Evolutionary conservation across 1,140 invertebrate species (phyloP), one percentile per base, ranked within the genome.

Genomic region (Drosophila fuyamai): DNA sequence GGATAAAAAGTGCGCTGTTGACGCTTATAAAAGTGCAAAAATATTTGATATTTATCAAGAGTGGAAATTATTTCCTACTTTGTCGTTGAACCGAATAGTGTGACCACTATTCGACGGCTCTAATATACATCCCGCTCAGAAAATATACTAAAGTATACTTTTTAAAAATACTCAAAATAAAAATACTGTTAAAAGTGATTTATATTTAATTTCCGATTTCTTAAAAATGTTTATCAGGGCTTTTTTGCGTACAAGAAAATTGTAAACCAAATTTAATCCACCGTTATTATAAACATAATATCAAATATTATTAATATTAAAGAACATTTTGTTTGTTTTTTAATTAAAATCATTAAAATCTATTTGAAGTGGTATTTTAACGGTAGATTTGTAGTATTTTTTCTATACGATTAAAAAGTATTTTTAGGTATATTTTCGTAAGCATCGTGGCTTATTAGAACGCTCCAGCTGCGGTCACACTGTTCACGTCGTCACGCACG

Each of bases 21-120:
- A 43, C 13, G 29, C 51, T 63, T 76, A 67, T 56, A 76, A 74
- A 65, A 63, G 46, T 78, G 51, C 47, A 68, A 80, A 79, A 60
- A 65, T 62, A 58, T 71, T 59, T 48, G 18, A 71, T 72, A 67
- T 65, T 82, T 58, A 61, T 76, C 46, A 79, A 67, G 74, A 61
- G 62, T 71, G 67, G 74, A 68, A 78, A 82, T 57, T 63, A 73
- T 66, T 81, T 63, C 55, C 76, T 59, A 75, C 78, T 79, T 79
- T 62, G 47, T 60, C 66, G 66, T 55, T 68, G 54, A 38, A 46
- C 14, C 40, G 54, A 58, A 32, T 27, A 46, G 56, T 53, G 50
- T 16, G 50, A 16, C 32, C 48, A n/a, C 13, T 6, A 1, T 0
- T 8, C 7, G 38, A 41, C 3, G 16, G 13, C 23, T 16, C 2